Evolutionary conservation across 2,797 vertebrate genomes (phyloP), one percentile per base, ranked within the genome.

Genomic region (Chaunax sp.): DNA sequence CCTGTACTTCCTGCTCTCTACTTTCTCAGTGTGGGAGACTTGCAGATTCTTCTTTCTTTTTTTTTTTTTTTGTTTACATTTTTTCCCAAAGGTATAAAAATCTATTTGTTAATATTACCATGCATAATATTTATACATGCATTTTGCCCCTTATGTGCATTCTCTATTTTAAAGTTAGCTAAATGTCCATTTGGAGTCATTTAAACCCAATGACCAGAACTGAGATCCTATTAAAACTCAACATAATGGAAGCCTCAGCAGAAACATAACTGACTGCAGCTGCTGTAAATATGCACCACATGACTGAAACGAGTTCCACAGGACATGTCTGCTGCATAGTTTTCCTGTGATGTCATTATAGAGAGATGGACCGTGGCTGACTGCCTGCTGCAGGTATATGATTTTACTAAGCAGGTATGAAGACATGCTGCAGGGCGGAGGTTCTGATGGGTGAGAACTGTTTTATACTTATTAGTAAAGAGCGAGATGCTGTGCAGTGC

Each of bases 371-470:
- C 54, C 44, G 18, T 37, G 45, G 53, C 33, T 22, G 10, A 14
- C 41, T 56, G 44, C 30, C 23, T 60, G 22, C 50, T n/a, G 16
- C 53, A 70, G 26, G 50, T 54, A 19, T 37, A 12, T 12, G 30
- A 38, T 65, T 65, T 54, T 55, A 64, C 43, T 23, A 8, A 25
- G 37, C 49, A 28, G 19, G 59, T 51, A 62, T 63, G 11, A 51
- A 20, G 15, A 51, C 40, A 38, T 44, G 23, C 26, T 5, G 10
- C 33, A 35, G 56, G 41, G 49, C 41, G 19, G 64, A 57, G 16
- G 16, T 58, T 52, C 49, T 49, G 35, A 10, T 66, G 37, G 47
- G 13, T 61, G 35, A 4, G 28, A n/a, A 30, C 28, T 30, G 28
- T 30, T 30, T 30, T 30, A 8, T 30, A 30, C 28, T 4, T 30